Evolutionary conservation across 2,797 vertebrate species (phyloP).

Genomic region (Mustela erminea): DNA sequence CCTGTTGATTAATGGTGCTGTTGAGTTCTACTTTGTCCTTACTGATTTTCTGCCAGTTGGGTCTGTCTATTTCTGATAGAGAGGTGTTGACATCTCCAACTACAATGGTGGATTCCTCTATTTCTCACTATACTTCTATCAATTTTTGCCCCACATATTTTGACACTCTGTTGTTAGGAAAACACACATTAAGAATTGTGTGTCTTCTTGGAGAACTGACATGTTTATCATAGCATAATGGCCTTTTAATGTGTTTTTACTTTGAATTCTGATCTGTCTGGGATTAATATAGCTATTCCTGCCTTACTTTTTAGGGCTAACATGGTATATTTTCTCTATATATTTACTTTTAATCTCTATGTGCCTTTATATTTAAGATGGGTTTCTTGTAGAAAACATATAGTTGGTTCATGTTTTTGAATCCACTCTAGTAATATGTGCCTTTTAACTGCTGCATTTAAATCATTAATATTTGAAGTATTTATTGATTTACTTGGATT

Average conservation of each 20-base stretch:
- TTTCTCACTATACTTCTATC: not conserved
- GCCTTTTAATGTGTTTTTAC: not conserved
- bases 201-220: not conserved
- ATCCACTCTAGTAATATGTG: not conserved
- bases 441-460: not conserved
- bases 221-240: not conserved
- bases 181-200: not conserved
- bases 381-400: not conserved
- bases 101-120: not conserved
- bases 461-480: not conserved
- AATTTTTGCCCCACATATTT: not conserved
- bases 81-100: not conserved
- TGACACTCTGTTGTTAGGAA: not conserved
- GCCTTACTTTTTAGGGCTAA: not conserved
- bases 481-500: not conserved
- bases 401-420: not conserved
- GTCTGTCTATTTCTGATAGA: not conserved
- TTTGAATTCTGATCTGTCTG: not conserved
- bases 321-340: not conserved
- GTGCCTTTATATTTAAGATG: not conserved
- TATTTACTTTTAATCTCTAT: not conserved
- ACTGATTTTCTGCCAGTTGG: not conserved
- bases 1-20: not conserved
- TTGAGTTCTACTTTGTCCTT: not conserved
- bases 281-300: not conserved